Base-by-base conservation (phyloP, 2,113 vertebrate genomes). In the Engystomops pustulosus region DNA sequence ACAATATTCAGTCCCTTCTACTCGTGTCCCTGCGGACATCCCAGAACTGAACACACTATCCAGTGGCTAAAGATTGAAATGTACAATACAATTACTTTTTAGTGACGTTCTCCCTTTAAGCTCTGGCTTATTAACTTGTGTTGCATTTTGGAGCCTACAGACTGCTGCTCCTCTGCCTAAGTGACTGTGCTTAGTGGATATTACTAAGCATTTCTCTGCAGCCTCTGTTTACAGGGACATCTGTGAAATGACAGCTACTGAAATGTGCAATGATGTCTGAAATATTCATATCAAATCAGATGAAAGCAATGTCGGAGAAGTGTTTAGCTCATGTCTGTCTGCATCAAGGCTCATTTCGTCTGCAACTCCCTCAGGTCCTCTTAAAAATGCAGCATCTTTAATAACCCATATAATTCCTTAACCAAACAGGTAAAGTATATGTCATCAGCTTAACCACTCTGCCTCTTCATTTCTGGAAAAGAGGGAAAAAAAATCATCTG, bases 221-320 rank as follows among this genome's bases (percentile, higher is more conserved):
- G 49, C 51, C 60, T 53, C 60, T 77, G 60, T 77, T 84, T 78
- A 77, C 72, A 69, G 58, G 82, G 82, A 84, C 82, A 78, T 49
- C 72, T 84, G 82, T 32, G 72, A 84, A 77, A 84, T 84, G 72
- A 84, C 82, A 84, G 82, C 82, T 55, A 41, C 82, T 84, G 82
- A 84, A 84, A 84, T 84, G 82, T 77, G 72, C 82, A 84, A 68
- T 67, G 71, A 84, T 84, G 81, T 76, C 77, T 76, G 44, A 76
- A 84, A 84, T 84, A 84, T 84, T 84, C 72, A 77, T 77, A 78
- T 84, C 72, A 84, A 84, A 69, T 84, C 72, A 69, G 82, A 78
- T 82, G 49, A 82, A 72, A 55, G 82, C 82, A 84, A 67, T 45
- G 72, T 78, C 72, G 51, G 82, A 68, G 47, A 68, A 78, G 82